Conservation (phyloP, 1,140 invertebrate genomes). For the Drosophila ohnishii region DNA sequence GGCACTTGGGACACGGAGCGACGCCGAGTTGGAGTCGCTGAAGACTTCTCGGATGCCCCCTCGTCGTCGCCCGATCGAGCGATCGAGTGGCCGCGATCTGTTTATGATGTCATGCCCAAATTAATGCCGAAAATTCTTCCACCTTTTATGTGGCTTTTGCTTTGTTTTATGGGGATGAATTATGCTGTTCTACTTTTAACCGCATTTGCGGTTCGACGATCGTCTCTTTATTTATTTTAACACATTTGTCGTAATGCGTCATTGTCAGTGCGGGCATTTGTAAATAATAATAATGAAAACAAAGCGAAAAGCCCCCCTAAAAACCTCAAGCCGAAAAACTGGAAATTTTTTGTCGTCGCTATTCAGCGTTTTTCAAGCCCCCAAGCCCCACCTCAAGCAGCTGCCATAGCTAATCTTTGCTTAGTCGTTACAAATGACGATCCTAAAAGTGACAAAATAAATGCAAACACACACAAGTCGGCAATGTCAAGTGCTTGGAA, state of each 20-base stretch:
- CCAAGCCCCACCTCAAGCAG: constrained; percentile 21
- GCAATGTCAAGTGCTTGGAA: constrained; percentile 59
- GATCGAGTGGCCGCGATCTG: constrained; percentile 61
- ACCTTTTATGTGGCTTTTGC: constrained; percentile 49
- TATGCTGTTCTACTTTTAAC: constrained; percentile 72
- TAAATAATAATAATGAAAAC: constrained; percentile 57
- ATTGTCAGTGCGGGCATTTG: constrained; percentile 66
- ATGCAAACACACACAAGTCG: constrained; percentile 6
- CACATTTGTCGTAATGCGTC: constrained; percentile 75
- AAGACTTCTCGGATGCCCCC: constrained; percentile 15
- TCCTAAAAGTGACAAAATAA: constrained; percentile 33
- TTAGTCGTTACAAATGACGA: constrained; percentile 49
- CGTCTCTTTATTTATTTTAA: constrained; percentile 66
- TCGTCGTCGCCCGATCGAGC: constrained; percentile 6
- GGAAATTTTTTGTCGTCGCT: constrained; percentile 44
- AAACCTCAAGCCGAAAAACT: constrained; percentile 45
- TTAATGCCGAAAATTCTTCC: constrained; percentile 56
- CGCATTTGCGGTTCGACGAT: constrained; percentile 62
- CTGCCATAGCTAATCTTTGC: constrained; percentile 63
- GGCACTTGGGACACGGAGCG: constrained; percentile 55
- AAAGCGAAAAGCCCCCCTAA: constrained; percentile 22
- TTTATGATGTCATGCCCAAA: constrained; percentile 77
- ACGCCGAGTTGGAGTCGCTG: constrained; percentile 18
- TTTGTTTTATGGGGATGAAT: constrained; percentile 55
- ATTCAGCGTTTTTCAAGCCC: constrained; percentile 16